A percentile compares a stretch with the other conserved stretches of the same genome.
Conservation (phyloP, 2,113 vertebrate genomes). For the Hippotragus niger region DNA sequence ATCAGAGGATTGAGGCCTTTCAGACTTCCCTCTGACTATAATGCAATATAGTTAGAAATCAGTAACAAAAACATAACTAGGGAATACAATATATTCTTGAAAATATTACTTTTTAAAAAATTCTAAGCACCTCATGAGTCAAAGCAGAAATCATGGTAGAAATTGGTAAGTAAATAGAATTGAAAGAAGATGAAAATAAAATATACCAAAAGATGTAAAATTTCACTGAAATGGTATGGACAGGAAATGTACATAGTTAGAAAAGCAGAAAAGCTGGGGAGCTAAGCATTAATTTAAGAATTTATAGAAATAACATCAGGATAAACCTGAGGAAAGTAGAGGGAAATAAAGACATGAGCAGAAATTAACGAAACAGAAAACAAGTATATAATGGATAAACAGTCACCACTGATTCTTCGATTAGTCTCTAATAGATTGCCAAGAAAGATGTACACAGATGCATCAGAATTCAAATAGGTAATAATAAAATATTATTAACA, state of each 20-base stretch:
- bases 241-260: not conserved
- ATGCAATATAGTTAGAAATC: not conserved
- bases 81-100: not conserved
- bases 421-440: not conserved
- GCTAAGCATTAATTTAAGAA: not conserved
- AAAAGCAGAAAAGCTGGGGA: not conserved
- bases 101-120: not conserved
- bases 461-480: not conserved
- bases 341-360: not conserved
- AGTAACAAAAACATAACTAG: not conserved
- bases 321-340: not conserved
- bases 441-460: not conserved
- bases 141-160: not conserved
- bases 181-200: not conserved
- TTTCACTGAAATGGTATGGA: not conserved
- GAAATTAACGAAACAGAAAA: not conserved
- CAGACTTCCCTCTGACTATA: not conserved
- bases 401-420: not conserved
- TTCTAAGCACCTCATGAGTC: not conserved
- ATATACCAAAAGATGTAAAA: not conserved
- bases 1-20: too few relatives aligned
- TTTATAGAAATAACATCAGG: not conserved
- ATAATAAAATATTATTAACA: not conserved
- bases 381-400: not conserved
- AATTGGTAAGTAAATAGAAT: not conserved